Conservation (phyloP, 1,140 invertebrate species). For the Bicyclus anynana region DNA sequence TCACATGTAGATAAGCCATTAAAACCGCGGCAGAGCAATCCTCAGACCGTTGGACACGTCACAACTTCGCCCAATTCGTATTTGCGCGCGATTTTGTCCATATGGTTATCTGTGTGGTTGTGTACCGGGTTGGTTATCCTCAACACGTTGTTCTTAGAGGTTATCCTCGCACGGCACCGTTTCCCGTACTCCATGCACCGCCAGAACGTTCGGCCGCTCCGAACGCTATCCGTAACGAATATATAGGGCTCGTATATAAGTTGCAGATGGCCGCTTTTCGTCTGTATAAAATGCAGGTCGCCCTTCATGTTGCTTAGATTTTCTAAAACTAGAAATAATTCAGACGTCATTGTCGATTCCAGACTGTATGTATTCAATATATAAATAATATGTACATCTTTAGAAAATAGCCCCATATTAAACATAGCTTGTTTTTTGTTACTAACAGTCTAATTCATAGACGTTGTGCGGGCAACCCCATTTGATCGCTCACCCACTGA, state of each 20-base stretch:
- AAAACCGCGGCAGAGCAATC: slow-evolving; percentile 1
- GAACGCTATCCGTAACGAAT: slow-evolving; percentile 68
- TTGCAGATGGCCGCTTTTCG: slow-evolving; percentile 67
- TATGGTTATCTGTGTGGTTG: slow-evolving; percentile 60
- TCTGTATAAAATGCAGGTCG: slow-evolving; percentile 69
- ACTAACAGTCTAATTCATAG: too few species aligned
- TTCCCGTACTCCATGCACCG: slow-evolving; percentile 69
- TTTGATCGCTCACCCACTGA: too few species aligned
- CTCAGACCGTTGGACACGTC: slow-evolving; percentile 59
- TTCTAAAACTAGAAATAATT: slow-evolving; percentile 49
- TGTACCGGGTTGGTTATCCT: slow-evolving; percentile 64
- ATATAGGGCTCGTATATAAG: slow-evolving; percentile 69
- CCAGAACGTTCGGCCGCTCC: slow-evolving; percentile 70
- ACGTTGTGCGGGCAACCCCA: too few species aligned
- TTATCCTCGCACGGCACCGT: slow-evolving; percentile 64
- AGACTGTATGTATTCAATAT: background rate
- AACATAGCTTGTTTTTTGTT: too few species aligned
- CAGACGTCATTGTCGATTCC: background rate
- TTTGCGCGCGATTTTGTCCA: slow-evolving; percentile 61
- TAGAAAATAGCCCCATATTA: too few species aligned
- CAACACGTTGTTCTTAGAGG: slow-evolving; percentile 66
- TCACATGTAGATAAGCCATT: slow-evolving; percentile 20
- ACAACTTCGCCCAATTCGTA: slow-evolving; percentile 67
- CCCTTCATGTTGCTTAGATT: slow-evolving; percentile 48
- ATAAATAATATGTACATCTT: too few species aligned